These are phyloP conservation scores for Pherbina coryleti DNA, from an alignment of 2,888 invertebrate genomes.

Conservation along the genomic window DNA sequence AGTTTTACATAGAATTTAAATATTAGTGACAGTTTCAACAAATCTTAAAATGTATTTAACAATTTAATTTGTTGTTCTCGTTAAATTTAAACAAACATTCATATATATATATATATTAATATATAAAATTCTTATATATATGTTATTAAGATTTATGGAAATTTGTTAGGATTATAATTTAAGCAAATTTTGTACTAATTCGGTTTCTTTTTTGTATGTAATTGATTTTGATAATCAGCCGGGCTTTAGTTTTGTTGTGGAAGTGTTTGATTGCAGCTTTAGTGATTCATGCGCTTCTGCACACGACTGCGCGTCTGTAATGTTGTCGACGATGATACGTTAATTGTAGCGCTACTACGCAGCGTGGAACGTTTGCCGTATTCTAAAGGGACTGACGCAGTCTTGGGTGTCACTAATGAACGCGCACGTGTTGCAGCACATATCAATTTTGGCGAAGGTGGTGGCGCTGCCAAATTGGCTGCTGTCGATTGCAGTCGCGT, in stretches of 20 bases:
- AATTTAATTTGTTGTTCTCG: not conserved
- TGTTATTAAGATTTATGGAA: not conserved
- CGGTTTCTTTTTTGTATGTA: slow-evolving; percentile 10
- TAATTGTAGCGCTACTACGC: slow-evolving; percentile 49
- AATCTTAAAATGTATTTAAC: not conserved
- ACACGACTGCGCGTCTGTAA: slow-evolving; percentile 43
- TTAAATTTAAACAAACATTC: not conserved
- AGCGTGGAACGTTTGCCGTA: slow-evolving; percentile 56
- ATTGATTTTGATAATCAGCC: not conserved
- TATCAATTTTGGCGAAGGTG: slow-evolving; percentile 62
- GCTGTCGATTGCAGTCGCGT: slow-evolving; percentile 56
- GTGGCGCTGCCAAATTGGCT: slow-evolving; percentile 55
- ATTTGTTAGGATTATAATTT: slow-evolving; percentile 1
- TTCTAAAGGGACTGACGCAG: slow-evolving; percentile 46
- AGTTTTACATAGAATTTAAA: too few species aligned
- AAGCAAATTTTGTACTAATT: slow-evolving; percentile 35
- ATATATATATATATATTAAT: not conserved
- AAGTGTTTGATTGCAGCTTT: not conserved
- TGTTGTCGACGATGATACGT: slow-evolving; percentile 3
- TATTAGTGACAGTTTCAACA: not conserved
- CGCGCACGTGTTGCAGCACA: slow-evolving; percentile 53
- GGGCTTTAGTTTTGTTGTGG: too few species aligned
- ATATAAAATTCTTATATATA: not conserved
- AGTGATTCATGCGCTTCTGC: slow-evolving; percentile 18
- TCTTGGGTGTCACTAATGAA: slow-evolving; percentile 45